A percentile compares a stretch with the other conserved stretches of the same genome.
These are phyloP conservation scores for Cyprinodon variegatus DNA, from an alignment of 2,113 vertebrate species.

Conservation along the genomic window DNA sequence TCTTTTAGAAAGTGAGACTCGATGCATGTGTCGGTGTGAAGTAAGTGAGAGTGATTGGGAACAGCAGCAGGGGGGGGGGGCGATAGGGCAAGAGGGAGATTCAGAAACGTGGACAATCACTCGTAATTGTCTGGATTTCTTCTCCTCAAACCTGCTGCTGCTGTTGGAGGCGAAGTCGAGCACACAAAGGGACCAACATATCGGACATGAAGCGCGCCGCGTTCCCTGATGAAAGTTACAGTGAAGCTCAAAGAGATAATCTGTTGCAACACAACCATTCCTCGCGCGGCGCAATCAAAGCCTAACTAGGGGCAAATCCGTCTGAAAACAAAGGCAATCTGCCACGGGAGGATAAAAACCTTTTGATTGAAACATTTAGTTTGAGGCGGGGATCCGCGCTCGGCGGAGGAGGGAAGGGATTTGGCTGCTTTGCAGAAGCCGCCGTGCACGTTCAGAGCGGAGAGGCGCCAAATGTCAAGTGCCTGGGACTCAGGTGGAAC, in stretches of 20 bases:
- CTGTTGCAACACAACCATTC: constrained; percentile 45
- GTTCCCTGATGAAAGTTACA: constrained; percentile 41
- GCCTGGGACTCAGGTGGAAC: neutral
- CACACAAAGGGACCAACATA: constrained; percentile 2
- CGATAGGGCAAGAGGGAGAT: constrained; percentile 46
- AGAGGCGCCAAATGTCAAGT: neutral
- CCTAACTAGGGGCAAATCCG: constrained; percentile 65
- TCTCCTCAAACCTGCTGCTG: constrained; percentile 1
- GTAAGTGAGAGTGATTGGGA: constrained; percentile 31
- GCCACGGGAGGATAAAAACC: constrained; percentile 58
- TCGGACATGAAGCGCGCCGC: constrained; percentile 5
- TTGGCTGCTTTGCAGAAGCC: constrained; percentile 34
- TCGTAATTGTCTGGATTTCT: constrained; percentile 35
- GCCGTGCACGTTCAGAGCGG: constrained; percentile 4
- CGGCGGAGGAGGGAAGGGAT: constrained; percentile 28
- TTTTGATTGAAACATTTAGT: constrained; percentile 71
- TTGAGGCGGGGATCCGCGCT: constrained; percentile 43
- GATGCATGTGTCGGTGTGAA: constrained; percentile 30
- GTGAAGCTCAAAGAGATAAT: constrained; percentile 40
- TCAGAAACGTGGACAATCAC: constrained; percentile 45
- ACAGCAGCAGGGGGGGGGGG: constrained; percentile 26
- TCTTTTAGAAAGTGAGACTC: constrained; percentile 51
- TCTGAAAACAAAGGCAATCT: constrained; percentile 60
- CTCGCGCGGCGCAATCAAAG: constrained; percentile 65
- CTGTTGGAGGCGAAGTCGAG: constrained; percentile 6